Percentiles rank a stretch among this genome's conserved stretches.
Evolutionary conservation across 2,888 invertebrate species (phyloP).

Genomic region (Gryllus longicercus): DNA sequence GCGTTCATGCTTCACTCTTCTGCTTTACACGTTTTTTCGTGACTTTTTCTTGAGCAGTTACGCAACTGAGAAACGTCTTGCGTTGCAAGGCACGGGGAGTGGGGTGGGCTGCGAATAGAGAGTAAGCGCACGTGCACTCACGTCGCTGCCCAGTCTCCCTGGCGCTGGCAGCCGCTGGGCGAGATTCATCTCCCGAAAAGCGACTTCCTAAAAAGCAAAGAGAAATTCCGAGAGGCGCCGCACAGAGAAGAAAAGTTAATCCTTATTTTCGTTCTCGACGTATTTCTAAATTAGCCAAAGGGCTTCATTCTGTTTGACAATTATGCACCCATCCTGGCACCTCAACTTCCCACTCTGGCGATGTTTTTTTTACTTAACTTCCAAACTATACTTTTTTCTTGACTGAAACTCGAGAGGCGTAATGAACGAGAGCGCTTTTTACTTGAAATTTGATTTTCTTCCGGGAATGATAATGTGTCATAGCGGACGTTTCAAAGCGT

Average conservation of each 20-base stretch:
- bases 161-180: background rate
- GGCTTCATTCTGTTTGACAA: slow-evolving; percentile 50
- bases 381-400: background rate
- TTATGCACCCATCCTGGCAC: slow-evolving; percentile 43
- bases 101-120: no score
- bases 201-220: background rate
- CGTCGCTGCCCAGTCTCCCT: background rate
- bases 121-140: background rate
- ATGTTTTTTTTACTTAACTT: slow-evolving; percentile 4
- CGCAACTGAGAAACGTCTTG: no score
- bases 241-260: slow-evolving; percentile 17
- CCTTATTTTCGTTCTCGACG: slow-evolving; percentile 10
- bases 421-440: slow-evolving; percentile 2
- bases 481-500: background rate
- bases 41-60: no score
- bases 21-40: no score
- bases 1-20: no score
- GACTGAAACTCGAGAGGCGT: background rate
- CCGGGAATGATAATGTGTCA: slow-evolving; percentile 1
- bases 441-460: slow-evolving; percentile 10
- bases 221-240: background rate
- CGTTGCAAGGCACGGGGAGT: no score
- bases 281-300: slow-evolving; percentile 34
- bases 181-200: background rate
- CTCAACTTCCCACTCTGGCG: slow-evolving; percentile 18